A percentile compares a stretch with the other conserved stretches of the same genome.
phyloP scores from a whole-genome alignment of 2,113 vertebrate species.

The Boulengeromyrus knoepffleri region DNA sequence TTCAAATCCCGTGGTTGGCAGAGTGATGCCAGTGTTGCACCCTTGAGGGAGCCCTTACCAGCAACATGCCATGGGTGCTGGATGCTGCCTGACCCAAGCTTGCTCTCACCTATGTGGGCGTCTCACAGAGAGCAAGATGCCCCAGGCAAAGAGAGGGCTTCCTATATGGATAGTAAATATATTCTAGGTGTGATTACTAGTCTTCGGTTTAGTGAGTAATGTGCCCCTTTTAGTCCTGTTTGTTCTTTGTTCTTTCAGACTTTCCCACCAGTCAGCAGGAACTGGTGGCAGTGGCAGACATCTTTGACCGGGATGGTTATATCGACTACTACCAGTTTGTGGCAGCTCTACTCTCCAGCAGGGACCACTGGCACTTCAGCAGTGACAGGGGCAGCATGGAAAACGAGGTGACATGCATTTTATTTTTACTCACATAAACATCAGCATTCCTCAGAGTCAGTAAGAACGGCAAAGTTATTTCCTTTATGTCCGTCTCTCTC shows the following conservation, averaged over 20 bases:
- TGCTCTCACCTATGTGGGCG: neutral
- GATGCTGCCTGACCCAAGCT: neutral
- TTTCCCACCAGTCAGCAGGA: slow-evolving; percentile 93
- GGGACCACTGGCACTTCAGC: slow-evolving; percentile 89
- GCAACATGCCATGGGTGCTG: neutral
- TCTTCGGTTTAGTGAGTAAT: neutral
- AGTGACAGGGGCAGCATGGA: slow-evolving; percentile 95
- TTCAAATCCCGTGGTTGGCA: neutral
- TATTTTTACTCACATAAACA: neutral
- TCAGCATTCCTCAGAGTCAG: neutral
- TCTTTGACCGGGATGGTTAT: slow-evolving; percentile 91
- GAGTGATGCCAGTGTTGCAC: neutral
- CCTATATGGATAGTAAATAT: neutral
- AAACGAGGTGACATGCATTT: slow-evolving; percentile 71
- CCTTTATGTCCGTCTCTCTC: neutral
- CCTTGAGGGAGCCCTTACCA: neutral
- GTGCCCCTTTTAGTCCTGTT: neutral
- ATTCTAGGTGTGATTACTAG: neutral
- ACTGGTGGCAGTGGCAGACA: slow-evolving; percentile 93
- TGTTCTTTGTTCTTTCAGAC: slow-evolving; percentile 54
- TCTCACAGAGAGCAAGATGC: neutral
- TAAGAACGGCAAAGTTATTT: neutral
- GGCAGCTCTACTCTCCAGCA: slow-evolving; percentile 92
- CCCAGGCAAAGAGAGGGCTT: neutral
- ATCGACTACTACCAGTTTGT: slow-evolving; percentile 98